These are phyloP conservation scores for Dromococcyx pavoninus DNA, from an alignment of 2,797 vertebrate species.

Conservation along the genomic window DNA sequence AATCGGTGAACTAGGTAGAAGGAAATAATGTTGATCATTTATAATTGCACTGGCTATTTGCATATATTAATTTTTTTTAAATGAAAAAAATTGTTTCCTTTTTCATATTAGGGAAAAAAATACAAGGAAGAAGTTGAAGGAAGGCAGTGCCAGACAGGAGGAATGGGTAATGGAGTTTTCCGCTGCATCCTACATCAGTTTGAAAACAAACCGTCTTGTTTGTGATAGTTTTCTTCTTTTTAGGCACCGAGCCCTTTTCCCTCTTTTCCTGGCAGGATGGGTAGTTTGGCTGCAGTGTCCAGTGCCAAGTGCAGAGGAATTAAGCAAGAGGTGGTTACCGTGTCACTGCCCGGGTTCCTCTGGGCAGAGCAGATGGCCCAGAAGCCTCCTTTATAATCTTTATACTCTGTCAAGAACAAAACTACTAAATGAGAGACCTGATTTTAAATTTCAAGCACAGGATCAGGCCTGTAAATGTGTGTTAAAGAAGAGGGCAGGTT, in stretches of 20 bases:
- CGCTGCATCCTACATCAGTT: not conserved
- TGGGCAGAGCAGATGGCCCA: not conserved
- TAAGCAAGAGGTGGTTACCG: not conserved
- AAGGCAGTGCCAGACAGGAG: not conserved
- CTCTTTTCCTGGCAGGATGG: not conserved
- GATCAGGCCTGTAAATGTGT: not conserved
- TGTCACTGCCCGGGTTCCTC: not conserved
- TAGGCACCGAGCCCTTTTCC: rapidly evolving
- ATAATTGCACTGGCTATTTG: constrained; percentile 1
- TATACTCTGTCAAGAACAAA: not conserved
- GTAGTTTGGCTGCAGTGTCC: not conserved
- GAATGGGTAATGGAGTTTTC: not conserved
- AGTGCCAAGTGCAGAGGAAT: not conserved
- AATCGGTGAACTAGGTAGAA: not conserved
- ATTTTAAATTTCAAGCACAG: not conserved
- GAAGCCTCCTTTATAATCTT: not conserved
- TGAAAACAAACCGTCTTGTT: not conserved
- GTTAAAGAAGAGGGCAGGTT: not conserved
- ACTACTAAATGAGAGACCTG: not conserved
- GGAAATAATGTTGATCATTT: constrained; percentile 5
- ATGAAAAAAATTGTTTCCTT: not conserved
- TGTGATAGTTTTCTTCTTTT: not conserved
- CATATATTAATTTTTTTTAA: constrained; percentile 6
- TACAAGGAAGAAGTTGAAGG: not conserved
- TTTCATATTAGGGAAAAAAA: not conserved